Evolutionary conservation across 2,797 vertebrate species (phyloP).

Genomic region (Esox masquinongy): DNA sequence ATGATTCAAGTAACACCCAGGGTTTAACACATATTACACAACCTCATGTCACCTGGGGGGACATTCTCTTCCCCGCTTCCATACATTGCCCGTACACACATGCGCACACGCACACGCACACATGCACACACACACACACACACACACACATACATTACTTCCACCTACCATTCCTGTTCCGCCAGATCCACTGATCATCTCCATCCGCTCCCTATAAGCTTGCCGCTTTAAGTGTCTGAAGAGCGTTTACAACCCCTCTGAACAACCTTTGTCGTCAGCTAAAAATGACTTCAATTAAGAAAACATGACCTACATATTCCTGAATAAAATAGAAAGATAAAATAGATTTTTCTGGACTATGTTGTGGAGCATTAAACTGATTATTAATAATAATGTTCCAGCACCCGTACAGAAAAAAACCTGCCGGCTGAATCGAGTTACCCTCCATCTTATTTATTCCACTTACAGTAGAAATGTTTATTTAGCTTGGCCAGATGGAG

Average conservation of each 20-base stretch:
- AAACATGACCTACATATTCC: too few species aligned
- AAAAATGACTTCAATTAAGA: too few species aligned
- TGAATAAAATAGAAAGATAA: too few species aligned
- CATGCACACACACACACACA: too few species aligned
- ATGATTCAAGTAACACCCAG: neutral
- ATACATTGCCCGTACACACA: neutral
- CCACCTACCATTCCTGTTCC: neutral
- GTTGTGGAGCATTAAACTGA: too few species aligned
- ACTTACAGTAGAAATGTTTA: neutral
- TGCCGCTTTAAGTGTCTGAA: neutral
- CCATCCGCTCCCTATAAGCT: neutral
- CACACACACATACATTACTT: neutral
- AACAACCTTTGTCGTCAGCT: too few species aligned
- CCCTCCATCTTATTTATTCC: neutral
- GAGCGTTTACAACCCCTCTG: conserved; percentile 23
- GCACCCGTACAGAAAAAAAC: too few species aligned
- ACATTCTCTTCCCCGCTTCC: too few species aligned
- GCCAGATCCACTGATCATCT: neutral
- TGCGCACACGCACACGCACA: neutral
- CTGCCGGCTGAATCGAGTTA: too few species aligned
- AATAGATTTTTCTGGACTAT: too few species aligned
- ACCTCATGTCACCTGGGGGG: neutral
- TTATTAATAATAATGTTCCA: too few species aligned
- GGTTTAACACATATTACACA: neutral
- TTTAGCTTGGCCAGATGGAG: neutral